Conservation (phyloP, 2,888 invertebrate genomes). For the Polyploca ridens region DNA sequence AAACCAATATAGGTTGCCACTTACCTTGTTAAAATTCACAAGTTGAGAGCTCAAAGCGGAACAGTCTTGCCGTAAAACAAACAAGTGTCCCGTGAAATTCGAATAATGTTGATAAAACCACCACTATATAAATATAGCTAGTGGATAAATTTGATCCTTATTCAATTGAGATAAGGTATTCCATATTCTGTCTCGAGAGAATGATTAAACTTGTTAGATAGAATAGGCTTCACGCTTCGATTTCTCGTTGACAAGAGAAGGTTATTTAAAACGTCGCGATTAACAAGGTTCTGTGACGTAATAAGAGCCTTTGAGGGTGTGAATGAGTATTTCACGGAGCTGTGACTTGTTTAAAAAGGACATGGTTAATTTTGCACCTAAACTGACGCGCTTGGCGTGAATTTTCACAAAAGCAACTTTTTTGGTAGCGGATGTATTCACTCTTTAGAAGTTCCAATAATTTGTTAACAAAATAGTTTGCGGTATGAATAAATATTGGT, state of each 20-base stretch:
- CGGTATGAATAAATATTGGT: no score
- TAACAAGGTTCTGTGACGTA: slow-evolving; percentile 55
- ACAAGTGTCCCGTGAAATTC: slow-evolving; percentile 76
- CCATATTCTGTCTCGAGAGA: slow-evolving; percentile 8
- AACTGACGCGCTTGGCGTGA: slow-evolving; percentile 48
- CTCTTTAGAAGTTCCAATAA: background rate
- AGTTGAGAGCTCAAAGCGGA: slow-evolving; percentile 44
- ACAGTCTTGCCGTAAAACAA: slow-evolving; percentile 68
- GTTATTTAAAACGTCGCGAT: slow-evolving; percentile 57
- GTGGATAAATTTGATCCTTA: slow-evolving; percentile 23
- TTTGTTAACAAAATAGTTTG: no score
- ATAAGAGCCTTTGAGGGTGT: slow-evolving; percentile 53
- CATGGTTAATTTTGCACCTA: slow-evolving; percentile 44
- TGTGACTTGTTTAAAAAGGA: slow-evolving; percentile 51
- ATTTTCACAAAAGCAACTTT: slow-evolving; percentile 37
- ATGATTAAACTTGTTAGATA: slow-evolving; percentile 15
- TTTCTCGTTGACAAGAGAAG: slow-evolving; percentile 54
- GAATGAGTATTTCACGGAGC: slow-evolving; percentile 60
- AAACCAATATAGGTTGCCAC: slow-evolving; percentile 56
- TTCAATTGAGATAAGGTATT: slow-evolving; percentile 11
- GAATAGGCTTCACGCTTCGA: slow-evolving; percentile 61
- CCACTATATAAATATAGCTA: slow-evolving; percentile 11
- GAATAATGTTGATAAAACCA: slow-evolving; percentile 61
- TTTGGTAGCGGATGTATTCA: background rate
- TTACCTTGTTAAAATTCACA: slow-evolving; percentile 77